Conservation (phyloP, 2,113 vertebrate genomes). For the Cinclus cinclus region DNA sequence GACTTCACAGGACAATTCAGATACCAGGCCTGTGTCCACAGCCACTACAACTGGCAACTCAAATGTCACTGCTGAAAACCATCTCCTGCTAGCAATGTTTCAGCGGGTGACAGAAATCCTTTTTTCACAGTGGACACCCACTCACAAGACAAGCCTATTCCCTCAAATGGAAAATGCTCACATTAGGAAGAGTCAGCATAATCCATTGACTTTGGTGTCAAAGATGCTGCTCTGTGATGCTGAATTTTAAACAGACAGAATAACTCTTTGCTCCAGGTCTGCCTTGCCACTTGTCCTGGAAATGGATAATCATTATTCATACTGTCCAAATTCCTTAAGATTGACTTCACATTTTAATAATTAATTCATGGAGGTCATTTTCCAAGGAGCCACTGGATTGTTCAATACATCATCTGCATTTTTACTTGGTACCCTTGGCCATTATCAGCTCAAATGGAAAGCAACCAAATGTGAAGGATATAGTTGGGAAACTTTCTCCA, state of each 20-base stretch:
- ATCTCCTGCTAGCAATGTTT: background rate
- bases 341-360: background rate
- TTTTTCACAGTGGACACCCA: background rate
- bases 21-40: background rate
- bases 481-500: background rate
- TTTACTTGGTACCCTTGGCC: background rate
- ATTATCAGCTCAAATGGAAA: background rate
- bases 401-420: background rate
- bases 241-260: background rate
- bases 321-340: background rate
- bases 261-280: background rate
- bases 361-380: background rate
- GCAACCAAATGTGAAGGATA: background rate
- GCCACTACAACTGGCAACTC: background rate
- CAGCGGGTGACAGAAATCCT: background rate
- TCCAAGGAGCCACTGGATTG: background rate
- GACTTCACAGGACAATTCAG: background rate
- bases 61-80: background rate
- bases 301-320: background rate
- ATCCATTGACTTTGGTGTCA: background rate
- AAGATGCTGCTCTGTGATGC: background rate
- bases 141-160: background rate
- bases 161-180: background rate
- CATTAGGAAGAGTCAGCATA: background rate
- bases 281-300: background rate